Base-by-base conservation (phyloP, 1,140 invertebrate genomes). In the Nixonia krombeini region DNA sequence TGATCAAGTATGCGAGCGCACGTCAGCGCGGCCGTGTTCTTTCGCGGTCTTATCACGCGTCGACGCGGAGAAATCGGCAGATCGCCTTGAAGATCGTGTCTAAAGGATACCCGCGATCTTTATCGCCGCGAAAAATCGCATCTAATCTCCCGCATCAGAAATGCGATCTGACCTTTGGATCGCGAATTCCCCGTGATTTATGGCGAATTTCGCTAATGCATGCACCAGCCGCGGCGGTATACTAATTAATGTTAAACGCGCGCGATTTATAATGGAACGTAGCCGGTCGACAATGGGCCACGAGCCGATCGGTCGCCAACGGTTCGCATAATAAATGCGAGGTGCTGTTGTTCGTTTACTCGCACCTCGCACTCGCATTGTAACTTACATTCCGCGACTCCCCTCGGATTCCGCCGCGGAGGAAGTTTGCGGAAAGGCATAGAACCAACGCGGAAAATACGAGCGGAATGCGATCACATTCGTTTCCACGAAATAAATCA, bases 81-180 rank as follows among this genome's bases (percentile, higher is more conserved):
- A 68, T 68, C 57, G 61, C 57, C 57, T 68, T 62, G 57, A 37
- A 57, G 62, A 68, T 57, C 57, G 57, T 47, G 65, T 53, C 47
- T 45, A 49, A 47, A 52, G 65, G 41, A 52, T 68, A 45, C 33
- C 53, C 50, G 29, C 58, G 68, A 66, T 63, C 37, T 26, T 71
- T 71, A 71, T 71, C 68, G 50, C 35, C 13, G 35, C 53, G 50
- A 66, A 63, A 66, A 71, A 71, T 70, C 53, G 57, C 62, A 62
- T 58, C 53, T 53, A 71, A 71, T 71, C 57, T 66, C 50, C 16
- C 28, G 28, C 21, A 56, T 58, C 52, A 46, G 45, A 70, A 66
- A 50, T 62, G 55, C 53, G 53, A 62, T 65, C 46, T 66, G 53
- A 58, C 56, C 57, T 70, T 62, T 58, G 40, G 42, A 61, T 59